Percentiles rank a stretch among this genome's conserved stretches.
Conservation (phyloP, 2,888 invertebrate species). For the Molanna angustata region DNA sequence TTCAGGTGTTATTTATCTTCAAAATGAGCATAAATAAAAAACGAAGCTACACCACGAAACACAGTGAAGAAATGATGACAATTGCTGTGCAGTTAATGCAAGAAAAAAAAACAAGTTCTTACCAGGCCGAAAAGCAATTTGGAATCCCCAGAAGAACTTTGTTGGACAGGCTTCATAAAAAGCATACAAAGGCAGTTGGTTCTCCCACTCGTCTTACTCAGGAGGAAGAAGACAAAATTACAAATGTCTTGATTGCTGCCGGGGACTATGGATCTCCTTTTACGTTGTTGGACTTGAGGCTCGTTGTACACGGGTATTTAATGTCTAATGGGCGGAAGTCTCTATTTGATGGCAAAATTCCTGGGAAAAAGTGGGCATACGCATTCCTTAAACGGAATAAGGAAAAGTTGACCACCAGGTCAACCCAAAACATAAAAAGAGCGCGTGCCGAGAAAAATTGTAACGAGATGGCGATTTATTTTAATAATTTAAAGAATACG, state of each 20-base stretch:
- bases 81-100: no score
- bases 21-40: no score
- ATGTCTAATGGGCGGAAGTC: neutral
- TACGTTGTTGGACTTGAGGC: neutral
- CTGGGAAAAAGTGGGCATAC: neutral
- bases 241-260: neutral
- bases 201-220: no score
- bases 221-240: no score
- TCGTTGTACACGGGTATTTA: neutral
- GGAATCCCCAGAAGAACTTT: no score
- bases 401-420: neutral
- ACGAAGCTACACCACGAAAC: no score
- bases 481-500: conserved; percentile 1
- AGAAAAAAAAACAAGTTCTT: no score
- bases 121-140: no score
- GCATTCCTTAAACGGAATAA: neutral
- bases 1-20: no score
- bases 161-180: no score
- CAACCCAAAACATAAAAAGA: conserved; percentile 4
- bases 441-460: neutral
- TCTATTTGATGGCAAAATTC: neutral
- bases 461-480: conserved; percentile 3
- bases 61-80: no score
- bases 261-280: conserved; percentile 3
- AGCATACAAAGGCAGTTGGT: no score